Conservation (phyloP, 2,797 vertebrate genomes). For the Sebastes steindachneri region DNA sequence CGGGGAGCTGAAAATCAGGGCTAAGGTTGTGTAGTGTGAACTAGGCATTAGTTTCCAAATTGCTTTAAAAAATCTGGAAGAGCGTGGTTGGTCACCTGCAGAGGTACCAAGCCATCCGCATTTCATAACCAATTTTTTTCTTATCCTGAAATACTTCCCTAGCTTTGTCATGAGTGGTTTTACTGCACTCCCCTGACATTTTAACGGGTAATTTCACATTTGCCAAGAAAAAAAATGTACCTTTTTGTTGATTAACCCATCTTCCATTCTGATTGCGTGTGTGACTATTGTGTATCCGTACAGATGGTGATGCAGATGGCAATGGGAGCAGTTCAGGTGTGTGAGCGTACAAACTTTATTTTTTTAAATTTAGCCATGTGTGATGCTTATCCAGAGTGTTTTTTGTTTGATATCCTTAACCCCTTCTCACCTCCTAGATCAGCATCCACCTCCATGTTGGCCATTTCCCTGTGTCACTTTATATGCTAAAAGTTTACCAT, state of each 20-base stretch:
- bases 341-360: constrained; percentile 51
- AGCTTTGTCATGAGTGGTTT: constrained; percentile 4
- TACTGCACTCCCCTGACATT: constrained; percentile 24
- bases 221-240: constrained; percentile 23
- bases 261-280: constrained; percentile 70
- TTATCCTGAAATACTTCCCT: constrained; percentile 1
- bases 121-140: neutral
- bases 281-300: constrained; percentile 79
- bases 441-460: constrained; percentile 26
- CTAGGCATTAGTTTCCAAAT: neutral
- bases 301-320: constrained; percentile 86
- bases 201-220: constrained; percentile 21
- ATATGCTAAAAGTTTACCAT: neutral
- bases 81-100: constrained; percentile 15
- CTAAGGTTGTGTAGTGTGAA: no score
- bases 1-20: no score
- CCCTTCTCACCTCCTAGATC: neutral
- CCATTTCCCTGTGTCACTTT: neutral
- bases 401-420: constrained; percentile 22
- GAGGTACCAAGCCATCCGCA: neutral
- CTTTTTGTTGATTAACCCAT: constrained; percentile 53
- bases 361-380: constrained; percentile 15
- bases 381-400: constrained; percentile 36
- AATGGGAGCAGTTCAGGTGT: constrained; percentile 85
- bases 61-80: neutral